Base-by-base conservation (phyloP, 30 jellyfish, hydroid and myxozoan genomes). In the Cassiopea andromeda region DNA sequence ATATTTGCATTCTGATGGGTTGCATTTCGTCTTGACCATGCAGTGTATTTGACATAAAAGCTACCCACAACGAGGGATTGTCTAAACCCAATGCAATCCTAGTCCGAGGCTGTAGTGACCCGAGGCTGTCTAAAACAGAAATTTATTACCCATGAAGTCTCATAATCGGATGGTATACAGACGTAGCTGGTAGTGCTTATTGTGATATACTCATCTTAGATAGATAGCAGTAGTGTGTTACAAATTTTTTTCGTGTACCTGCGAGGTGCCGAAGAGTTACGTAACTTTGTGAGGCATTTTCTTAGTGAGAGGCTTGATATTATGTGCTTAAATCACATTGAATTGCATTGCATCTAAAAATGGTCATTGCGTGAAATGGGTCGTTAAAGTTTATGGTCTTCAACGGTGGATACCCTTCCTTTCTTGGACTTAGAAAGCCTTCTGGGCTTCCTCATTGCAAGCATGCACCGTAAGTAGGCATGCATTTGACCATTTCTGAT, bases 181-280 rank as follows among this genome's bases (percentile, higher is more conserved):
- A 14, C 83, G 47, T 46, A 75, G 64, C 47, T 10, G 83, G 27
- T 69, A 46, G 46, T 75, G 83, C 17, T 2, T 58, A 6, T 18
- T 58, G 83, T 75, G 60, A 69, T 75, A 75, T 75, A 75, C 83
- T 75, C 83, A 16, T 38, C 83, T 75, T 75, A 58, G 10, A 75
- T 58, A 44, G 64, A 58, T 46, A 75, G 18, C 1, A 38, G 60
- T 75, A 75, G 83, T 58, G 83, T 75, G 83, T 75, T 75, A 38
- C 64, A 58, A 46, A 38, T 64, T 16, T 64, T 64, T 14, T 54
- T 27, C 15, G 43, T 16, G 27, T 64, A 14, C 73, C 73, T 64
- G 27, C 73, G 73, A 64, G 73, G 73, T 14, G 15, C 73, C 73
- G 43, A 64, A 64, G 73, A 16, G 19, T 64, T 9, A 9, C 8